Evolutionary conservation across 2,888 invertebrate genomes (phyloP).

Genomic region (Xanthia togata): DNA sequence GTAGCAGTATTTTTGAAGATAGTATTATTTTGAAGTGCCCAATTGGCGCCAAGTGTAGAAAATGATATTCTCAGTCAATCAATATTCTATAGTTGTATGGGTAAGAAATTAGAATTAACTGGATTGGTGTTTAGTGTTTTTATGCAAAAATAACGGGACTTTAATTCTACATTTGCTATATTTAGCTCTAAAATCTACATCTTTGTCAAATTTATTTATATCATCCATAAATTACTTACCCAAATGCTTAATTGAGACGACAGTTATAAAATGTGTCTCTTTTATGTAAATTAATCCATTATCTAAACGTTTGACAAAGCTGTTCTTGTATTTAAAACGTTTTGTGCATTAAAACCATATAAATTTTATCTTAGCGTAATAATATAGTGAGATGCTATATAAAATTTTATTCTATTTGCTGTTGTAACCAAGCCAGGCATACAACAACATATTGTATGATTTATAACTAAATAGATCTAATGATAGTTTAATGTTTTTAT

Average conservation of each 20-base stretch:
- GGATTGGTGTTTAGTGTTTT: background rate
- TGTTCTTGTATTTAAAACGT: conserved; percentile 15
- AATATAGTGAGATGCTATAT: conserved; percentile 5
- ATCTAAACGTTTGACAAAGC: conserved; percentile 29
- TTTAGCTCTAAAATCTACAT: background rate
- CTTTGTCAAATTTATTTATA: conserved; percentile 19
- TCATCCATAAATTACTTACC: conserved; percentile 2
- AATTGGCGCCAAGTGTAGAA: background rate
- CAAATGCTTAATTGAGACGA: conserved; percentile 19
- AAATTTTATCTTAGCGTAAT: conserved; percentile 6
- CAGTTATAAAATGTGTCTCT: conserved; percentile 27
- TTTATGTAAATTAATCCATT: conserved; percentile 15
- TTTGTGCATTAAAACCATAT: background rate
- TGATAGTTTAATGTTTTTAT: background rate
- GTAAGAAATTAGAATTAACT: background rate
- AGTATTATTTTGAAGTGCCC: background rate
- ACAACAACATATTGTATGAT: conserved; percentile 7
- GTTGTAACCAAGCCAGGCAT: background rate
- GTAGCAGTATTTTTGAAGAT: background rate
- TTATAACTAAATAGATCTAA: background rate
- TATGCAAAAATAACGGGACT: conserved; percentile 9
- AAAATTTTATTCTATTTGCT: background rate
- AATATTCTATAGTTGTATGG: background rate
- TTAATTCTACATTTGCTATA: conserved; percentile 8
- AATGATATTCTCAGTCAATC: background rate